Evolutionary conservation across 2,797 vertebrate species (phyloP), one percentile per base, ranked within the genome.

Genomic region (Alcedo quadribrachys): DNA sequence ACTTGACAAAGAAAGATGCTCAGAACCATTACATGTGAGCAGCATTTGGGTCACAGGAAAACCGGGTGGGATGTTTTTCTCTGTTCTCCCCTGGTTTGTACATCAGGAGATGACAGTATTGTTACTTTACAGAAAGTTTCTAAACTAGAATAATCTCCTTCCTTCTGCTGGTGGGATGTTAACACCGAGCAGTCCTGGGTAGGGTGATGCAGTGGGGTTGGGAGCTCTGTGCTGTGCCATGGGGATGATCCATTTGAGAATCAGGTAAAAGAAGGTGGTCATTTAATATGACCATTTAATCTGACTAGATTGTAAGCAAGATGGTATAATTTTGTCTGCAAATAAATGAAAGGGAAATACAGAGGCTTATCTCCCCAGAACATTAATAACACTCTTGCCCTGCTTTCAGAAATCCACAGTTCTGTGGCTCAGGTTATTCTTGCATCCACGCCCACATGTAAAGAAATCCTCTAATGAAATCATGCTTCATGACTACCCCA

Each of bases 381-480:
- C 45, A 63, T 55, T 24, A 85, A 33, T 22, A 58, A 58, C 28
- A 3, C 33, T 55, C 15, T 9, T 63, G 75, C 66, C 60, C 19
- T 2, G 2, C 73, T 66, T 57, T 37, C 68, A 85, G 60, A 60
- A 79, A 53, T 8, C 81, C n/a, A 9, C 0, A 1, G 16, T 2
- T 80, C 35, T 0, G 8, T 15, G 22, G 21, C 73, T 37, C 1
- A 5, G 15, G 21, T 67, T 84, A 19, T 63, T 67, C 65, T 35
- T 60, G 51, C 1, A 1, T 12, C 62, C 24, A 1, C 30, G 53
- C 18, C 60, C 0, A 0, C 5, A 5, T 8, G 63, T 53, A 50
- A 81, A 94, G 63, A 81, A 93, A 91, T 22, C 65, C 33, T 32
- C 61, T 24, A 43, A 81, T 12, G 57, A 84, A 91, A 82, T 37